Percentiles rank a stretch among this genome's conserved stretches.
phyloP scores from a whole-genome alignment of 64 coral and sea anemone species.

The Anthopleura sola region DNA sequence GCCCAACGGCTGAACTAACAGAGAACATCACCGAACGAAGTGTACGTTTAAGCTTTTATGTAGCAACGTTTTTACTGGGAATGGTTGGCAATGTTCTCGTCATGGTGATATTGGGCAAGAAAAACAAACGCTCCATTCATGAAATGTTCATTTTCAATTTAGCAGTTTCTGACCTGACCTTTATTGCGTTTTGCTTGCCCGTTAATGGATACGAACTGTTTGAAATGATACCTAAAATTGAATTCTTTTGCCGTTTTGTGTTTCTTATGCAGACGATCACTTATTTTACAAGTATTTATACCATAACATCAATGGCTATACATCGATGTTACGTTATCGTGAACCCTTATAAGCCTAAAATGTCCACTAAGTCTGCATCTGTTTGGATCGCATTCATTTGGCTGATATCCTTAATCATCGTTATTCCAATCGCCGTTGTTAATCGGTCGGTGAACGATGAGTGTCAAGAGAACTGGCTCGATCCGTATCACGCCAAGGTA shows the following conservation, averaged over 20 bases:
- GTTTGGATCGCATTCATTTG: slow-evolving; percentile 37
- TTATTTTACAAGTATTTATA: slow-evolving; percentile 50
- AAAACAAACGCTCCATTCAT: slow-evolving; percentile 32
- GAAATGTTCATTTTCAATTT: slow-evolving; percentile 72
- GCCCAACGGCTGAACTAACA: neutral
- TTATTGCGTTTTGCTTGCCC: slow-evolving; percentile 13
- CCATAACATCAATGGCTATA: slow-evolving; percentile 65
- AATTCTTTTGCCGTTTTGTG: slow-evolving; percentile 29
- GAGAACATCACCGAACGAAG: neutral
- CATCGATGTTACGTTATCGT: slow-evolving; percentile 57
- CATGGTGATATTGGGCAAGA: slow-evolving; percentile 41
- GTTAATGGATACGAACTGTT: slow-evolving; percentile 3
- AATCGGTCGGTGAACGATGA: neutral
- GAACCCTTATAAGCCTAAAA: slow-evolving; percentile 62
- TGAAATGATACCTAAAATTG: neutral
- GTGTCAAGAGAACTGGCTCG: slow-evolving; percentile 44
- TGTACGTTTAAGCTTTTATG: slow-evolving; percentile 17
- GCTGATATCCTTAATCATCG: slow-evolving; percentile 29
- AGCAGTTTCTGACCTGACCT: slow-evolving; percentile 49
- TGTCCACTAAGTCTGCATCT: neutral
- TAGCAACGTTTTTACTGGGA: slow-evolving; percentile 12
- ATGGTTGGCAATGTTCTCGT: slow-evolving; percentile 51
- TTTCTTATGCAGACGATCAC: slow-evolving; percentile 28
- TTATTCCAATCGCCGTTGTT: slow-evolving; percentile 35
- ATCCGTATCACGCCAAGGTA: slow-evolving; percentile 12